Evolutionary conservation across 2,888 invertebrate species (phyloP), one percentile per base, ranked within the genome.

Genomic region (Smittia aterrima): DNA sequence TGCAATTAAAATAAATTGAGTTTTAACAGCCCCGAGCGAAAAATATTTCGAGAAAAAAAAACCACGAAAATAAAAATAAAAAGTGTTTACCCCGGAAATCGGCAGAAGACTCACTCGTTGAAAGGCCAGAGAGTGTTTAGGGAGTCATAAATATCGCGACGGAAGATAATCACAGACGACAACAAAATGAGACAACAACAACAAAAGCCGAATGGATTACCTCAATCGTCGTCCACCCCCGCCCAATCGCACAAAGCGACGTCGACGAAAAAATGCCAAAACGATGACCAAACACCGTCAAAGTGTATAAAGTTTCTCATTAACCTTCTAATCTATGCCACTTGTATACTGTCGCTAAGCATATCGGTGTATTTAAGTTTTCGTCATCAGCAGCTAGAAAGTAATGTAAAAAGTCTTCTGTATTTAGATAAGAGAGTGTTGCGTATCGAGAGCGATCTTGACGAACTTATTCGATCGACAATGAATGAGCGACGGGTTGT

Each of bases 291-390:
- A 64, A 40, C 24, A 41, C 47, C 74, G 25, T 64, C 66, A 27
- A 66, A 47, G n/a, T 74, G 74, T 66, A 64, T 74, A 64, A 74
- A 74, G 24, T 66, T 53, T 25, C 27, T 74, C 66, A 74, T 74
- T 38, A 74, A 74, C 32, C 66, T 66, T n/a, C 66, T 74, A 66
- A 66, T 74, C 62, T 74, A 74, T 74, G 74, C 38, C 66, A 74
- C 62, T 47, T 74, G 74, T 66, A 74, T 74, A 74, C 47, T 74
- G 20, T 74, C 74, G 25, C 20, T 74, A 74, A 66, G 74, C 27
- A 66, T 74, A 74, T 74, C 74, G 62, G 41, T 74, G 18, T 74
- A 66, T 66, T 32, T 74, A 53, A 74, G 66, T 66, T 74, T 64
- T 66, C 74, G 74, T 53, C 74, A 74, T 66, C 66, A 64, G 25